Evolutionary conservation across 2,113 vertebrate genomes (phyloP).

Genomic region (Salminus brasiliensis): DNA sequence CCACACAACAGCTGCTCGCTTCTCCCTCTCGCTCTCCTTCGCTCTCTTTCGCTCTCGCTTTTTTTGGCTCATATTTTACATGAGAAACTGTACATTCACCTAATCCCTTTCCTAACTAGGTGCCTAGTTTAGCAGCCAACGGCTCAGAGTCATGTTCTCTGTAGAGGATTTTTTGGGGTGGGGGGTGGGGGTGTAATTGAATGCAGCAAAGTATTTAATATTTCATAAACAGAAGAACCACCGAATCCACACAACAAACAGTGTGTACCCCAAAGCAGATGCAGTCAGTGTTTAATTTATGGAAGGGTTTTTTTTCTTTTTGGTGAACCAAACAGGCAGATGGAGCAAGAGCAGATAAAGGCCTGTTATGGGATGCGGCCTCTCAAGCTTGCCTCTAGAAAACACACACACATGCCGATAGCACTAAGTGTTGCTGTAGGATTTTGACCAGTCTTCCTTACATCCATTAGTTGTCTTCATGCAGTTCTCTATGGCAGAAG

Average conservation of each 20-base stretch:
- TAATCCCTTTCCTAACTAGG: conserved; percentile 34
- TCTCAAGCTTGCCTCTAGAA: conserved; percentile 56
- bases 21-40: conserved; percentile 36
- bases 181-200: conserved; percentile 59
- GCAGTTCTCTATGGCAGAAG: conserved; percentile 44
- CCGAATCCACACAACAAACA: conserved; percentile 71
- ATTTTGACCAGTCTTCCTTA: conserved; percentile 55
- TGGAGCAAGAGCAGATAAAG: conserved; percentile 75
- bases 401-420: conserved; percentile 1
- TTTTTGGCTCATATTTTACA: conserved; percentile 27
- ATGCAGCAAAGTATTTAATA: conserved; percentile 74
- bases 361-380: conserved; percentile 72
- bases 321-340: conserved; percentile 70
- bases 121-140: conserved; percentile 52
- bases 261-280: conserved; percentile 73
- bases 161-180: conserved; percentile 47
- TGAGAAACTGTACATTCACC: conserved; percentile 49
- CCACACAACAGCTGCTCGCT: conserved; percentile 68
- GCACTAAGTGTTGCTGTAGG: conserved; percentile 36
- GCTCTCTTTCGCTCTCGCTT: conserved; percentile 16
- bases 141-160: conserved; percentile 55
- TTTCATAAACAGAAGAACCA: conserved; percentile 75
- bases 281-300: conserved; percentile 75
- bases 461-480: conserved; percentile 62
- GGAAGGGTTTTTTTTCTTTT: conserved; percentile 55